Evolutionary conservation across 2,113 vertebrate species (phyloP).

Genomic region (Piaya cayana): DNA sequence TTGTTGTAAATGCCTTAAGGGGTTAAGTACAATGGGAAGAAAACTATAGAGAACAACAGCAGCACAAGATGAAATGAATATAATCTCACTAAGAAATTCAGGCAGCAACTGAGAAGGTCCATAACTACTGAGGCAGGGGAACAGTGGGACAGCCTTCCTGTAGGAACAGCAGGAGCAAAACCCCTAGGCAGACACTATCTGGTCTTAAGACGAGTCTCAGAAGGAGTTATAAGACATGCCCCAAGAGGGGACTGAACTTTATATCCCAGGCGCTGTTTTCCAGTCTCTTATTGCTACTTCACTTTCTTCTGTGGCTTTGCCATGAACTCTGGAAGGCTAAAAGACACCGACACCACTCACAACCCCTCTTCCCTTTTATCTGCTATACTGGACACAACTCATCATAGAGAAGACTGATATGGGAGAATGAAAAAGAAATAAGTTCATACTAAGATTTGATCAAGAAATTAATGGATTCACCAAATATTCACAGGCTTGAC

Average conservation of each 20-base stretch:
- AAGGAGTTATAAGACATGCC: background rate
- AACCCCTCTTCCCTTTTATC: background rate
- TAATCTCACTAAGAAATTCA: background rate
- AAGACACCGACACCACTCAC: background rate
- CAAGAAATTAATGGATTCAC: background rate
- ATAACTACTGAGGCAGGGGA: background rate
- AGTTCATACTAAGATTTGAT: background rate
- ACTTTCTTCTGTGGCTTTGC: background rate
- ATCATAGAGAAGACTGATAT: background rate
- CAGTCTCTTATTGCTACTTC: background rate
- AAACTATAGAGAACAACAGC: background rate
- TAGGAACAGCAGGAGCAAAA: background rate
- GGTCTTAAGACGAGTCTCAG: background rate
- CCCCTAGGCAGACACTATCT: background rate
- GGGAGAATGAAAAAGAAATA: background rate
- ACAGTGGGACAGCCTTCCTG: accelerated
- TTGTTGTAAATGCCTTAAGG: background rate
- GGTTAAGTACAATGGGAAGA: background rate
- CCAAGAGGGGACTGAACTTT: background rate
- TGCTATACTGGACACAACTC: background rate
- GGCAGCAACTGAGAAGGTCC: background rate
- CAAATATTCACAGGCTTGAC: background rate
- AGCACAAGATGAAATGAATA: background rate
- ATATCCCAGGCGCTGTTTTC: background rate
- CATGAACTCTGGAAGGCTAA: background rate